Evolutionary conservation across 2,113 vertebrate genomes (phyloP).

Genomic region (Oenanthe melanoleuca): DNA sequence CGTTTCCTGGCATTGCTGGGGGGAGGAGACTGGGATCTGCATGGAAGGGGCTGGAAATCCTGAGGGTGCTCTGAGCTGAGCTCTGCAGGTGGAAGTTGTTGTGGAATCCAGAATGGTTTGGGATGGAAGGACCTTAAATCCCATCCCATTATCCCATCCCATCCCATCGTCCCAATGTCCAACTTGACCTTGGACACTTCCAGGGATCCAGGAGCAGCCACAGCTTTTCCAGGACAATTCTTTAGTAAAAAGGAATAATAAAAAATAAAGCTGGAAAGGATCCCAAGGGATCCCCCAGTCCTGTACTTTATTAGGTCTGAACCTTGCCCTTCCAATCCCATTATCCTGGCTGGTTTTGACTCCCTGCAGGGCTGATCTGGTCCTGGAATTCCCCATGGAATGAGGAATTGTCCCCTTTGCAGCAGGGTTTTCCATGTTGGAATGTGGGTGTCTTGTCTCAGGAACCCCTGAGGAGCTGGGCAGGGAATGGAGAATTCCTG

Average conservation of each 20-base stretch:
- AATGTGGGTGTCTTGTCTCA: background rate
- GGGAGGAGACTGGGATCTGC: background rate
- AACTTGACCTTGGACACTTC: background rate
- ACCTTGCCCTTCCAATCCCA: rapidly evolving
- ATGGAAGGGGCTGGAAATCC: background rate
- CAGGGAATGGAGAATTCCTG: background rate
- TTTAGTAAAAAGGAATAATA: background rate
- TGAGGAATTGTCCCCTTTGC: background rate
- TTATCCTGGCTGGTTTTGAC: background rate
- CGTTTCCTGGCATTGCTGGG: background rate
- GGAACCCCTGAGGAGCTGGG: background rate
- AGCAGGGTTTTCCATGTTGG: rapidly evolving
- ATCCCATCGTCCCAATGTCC: background rate
- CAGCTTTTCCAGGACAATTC: background rate
- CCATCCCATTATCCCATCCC: background rate
- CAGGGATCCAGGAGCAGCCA: background rate
- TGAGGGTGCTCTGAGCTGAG: background rate
- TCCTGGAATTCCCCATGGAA: background rate
- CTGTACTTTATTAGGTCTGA: background rate
- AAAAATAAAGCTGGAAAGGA: background rate
- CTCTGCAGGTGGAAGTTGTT: background rate
- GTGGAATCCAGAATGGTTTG: background rate
- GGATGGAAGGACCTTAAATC: background rate
- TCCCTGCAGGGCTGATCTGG: background rate
- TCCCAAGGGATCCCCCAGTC: background rate